phyloP scores from a whole-genome alignment of 2,888 invertebrate genomes.

The Nephrotoma appendiculata region DNA sequence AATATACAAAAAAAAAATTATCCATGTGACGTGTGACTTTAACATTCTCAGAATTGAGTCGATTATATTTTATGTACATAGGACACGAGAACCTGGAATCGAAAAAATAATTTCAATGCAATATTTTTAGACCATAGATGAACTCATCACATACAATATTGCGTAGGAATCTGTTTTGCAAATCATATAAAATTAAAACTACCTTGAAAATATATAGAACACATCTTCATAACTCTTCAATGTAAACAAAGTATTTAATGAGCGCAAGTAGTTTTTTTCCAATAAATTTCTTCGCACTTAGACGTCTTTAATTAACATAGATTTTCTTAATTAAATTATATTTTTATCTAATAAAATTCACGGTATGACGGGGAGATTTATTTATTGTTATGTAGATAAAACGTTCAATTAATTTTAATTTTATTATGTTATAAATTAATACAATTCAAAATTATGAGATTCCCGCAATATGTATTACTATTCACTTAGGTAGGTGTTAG shows the following conservation, averaged over 20 bases:
- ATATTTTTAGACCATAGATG: neutral
- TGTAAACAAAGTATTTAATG: neutral
- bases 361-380: neutral
- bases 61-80: neutral
- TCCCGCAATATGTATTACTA: neutral
- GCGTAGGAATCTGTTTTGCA: neutral
- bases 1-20: neutral
- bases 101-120: too few relatives aligned
- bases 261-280: neutral
- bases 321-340: neutral
- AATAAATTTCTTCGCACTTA: neutral
- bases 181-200: neutral
- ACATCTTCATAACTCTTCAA: too few relatives aligned
- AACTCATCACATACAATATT: neutral
- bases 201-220: too few relatives aligned
- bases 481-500: neutral
- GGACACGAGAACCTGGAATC: too few relatives aligned
- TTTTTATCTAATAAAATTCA: neutral
- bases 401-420: neutral
- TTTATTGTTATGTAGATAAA: neutral
- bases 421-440: neutral
- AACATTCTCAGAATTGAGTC: neutral
- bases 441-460: neutral
- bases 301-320: neutral
- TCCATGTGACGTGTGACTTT: neutral